A percentile compares a stretch with the other conserved stretches of the same genome.
Conservation (phyloP, 2,113 vertebrate genomes). For the Gallinago jamesoni region DNA sequence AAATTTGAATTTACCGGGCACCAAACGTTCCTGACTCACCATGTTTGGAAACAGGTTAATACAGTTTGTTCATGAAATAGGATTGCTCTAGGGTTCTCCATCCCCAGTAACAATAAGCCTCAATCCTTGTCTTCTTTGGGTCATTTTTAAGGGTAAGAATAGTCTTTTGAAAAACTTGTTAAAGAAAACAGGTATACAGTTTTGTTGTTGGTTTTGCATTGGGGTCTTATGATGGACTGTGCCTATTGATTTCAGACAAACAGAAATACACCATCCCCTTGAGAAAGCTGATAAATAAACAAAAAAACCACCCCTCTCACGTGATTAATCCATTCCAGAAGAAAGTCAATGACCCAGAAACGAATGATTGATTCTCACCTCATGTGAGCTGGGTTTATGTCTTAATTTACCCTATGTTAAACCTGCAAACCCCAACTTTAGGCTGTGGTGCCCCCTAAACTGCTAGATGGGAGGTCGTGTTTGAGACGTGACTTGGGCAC, state of each 20-base stretch:
- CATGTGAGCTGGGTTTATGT: background rate
- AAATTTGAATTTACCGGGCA: background rate
- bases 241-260: background rate
- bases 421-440: background rate
- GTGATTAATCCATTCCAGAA: background rate
- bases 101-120: background rate
- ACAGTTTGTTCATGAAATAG: background rate
- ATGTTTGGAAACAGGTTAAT: background rate
- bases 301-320: background rate
- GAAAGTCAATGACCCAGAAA: background rate
- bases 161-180: background rate
- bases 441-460: background rate
- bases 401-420: fast-evolving
- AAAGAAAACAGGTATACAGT: background rate
- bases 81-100: background rate
- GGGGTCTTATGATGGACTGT: background rate
- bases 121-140: background rate
- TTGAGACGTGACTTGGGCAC: background rate
- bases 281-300: background rate
- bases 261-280: background rate
- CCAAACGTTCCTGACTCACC: background rate
- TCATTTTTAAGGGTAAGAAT: background rate
- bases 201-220: background rate
- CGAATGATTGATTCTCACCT: background rate
- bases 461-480: fast-evolving